Evolutionary conservation across 1,140 invertebrate species (phyloP).

Genomic region (Batillaria attramentaria): DNA sequence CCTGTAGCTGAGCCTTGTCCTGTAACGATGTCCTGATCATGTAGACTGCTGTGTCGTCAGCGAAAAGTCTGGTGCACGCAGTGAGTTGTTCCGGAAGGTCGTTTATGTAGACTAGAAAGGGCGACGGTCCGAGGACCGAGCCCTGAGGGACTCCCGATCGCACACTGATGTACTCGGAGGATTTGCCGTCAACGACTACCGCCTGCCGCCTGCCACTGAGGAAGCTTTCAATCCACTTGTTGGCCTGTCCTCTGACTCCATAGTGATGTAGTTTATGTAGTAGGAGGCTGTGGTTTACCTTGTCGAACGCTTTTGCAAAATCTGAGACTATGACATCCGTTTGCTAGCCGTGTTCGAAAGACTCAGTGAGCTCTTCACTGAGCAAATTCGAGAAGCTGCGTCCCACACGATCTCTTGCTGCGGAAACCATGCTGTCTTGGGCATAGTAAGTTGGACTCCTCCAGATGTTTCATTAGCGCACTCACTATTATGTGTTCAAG

Average conservation of each 20-base stretch:
- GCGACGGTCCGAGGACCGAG: not conserved
- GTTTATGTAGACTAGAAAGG: slow-evolving; percentile 34
- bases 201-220: not conserved
- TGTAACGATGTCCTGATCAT: not conserved
- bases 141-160: not conserved
- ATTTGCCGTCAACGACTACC: slow-evolving; percentile 3
- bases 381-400: too few relatives aligned
- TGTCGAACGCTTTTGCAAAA: slow-evolving; percentile 8
- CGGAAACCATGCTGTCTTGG: not conserved
- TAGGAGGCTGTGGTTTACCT: not conserved
- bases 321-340: not conserved
- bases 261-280: not conserved
- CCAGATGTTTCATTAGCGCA: not conserved
- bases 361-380: not conserved
- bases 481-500: not conserved
- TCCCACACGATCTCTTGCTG: not conserved
- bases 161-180: not conserved
- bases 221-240: not conserved
- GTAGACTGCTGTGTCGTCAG: slow-evolving; percentile 14
- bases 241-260: not conserved
- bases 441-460: not conserved
- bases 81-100: slow-evolving; percentile 15
- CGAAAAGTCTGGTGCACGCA: not conserved
- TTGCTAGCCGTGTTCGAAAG: not conserved
- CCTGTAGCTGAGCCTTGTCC: slow-evolving; percentile 6